Base-by-base conservation (phyloP, 2,888 invertebrate species). In the Oxycera nigricornis region DNA sequence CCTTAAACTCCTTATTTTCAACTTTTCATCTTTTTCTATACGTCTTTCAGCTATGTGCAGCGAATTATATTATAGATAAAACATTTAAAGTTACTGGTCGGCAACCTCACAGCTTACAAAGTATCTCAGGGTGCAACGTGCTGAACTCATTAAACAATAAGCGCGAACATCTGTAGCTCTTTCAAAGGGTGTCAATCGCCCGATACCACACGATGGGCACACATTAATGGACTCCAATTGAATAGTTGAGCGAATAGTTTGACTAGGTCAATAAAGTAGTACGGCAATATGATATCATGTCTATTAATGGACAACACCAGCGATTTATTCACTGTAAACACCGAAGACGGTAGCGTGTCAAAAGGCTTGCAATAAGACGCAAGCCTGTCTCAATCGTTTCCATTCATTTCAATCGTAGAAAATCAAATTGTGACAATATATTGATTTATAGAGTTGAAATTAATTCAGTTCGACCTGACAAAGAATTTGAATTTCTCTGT, bases 161-260 rank as follows among this genome's bases (percentile, higher is more conserved):
- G 46, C 46, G 35, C 35, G 35, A 62, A 41, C 70, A 65, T 14
- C 6, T 65, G 39, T 3, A 24, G 4, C 1, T n/a, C 39, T 22
- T 35, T 41, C 11, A 30, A 41, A n/a, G 65, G 41, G 24, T 41
- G 65, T 14, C 61, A 24, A n/a, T 65, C 9, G 41, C 3, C 24
- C 3, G 1, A 6, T 26, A 30, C 59, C 7, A 59, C n/a, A 9
- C 30, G 24, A 41, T 65, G 24, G 26, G 2, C 52, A 22, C 70
- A 70, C 22, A 55, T 70, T 26, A 70, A 70, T 70, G 22, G 22
- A 70, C 20, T n/a, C 14, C 55, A 70, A 70, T 70, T 70, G 31
- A 22, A 30, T 31, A n/a, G n/a, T 50, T 17, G 24, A 70, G 22
- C 24, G n/a, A 11, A 31, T 22, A 17, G 52, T 3, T 50, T 52